Base-by-base conservation (phyloP, 2,888 invertebrate species). In the Panopea generosa region DNA sequence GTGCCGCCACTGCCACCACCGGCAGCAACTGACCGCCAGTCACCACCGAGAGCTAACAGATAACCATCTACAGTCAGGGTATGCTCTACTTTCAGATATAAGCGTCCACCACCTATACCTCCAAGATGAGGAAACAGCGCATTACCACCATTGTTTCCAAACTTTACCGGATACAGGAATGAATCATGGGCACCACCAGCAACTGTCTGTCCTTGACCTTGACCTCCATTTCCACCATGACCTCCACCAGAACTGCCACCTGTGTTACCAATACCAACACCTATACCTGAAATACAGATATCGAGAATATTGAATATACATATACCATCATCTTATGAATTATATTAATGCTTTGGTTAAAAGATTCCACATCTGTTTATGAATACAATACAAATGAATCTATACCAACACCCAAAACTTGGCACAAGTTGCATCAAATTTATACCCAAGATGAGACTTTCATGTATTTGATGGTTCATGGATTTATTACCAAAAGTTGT, bases 1-100 rank as follows among this genome's bases (percentile, higher is more conserved):
- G 81, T 67, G n/a, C 89, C 89, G 9, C 87, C 89, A 62, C 86
- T 86, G n/a, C 87, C 87, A 29, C 89, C 89, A 7, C 87, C 89
- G 20, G 86, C 81, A 24, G 70, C 69, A 24, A 84, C 81, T 0
- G 89, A 87, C 49, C 67, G 61, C 78, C 79, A 86, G 40, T 71
- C 55, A 27, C 88, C 87, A n/a, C 87, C 88, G 16, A 67, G 65
- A 14, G 75, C 70, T 14, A 71, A 68, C n/a, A 87, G 27, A 16
- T 52, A 63, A 9, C 87, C 87, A 65, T 87, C 87, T 2, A 76
- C 80, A 14, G 87, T 87, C 24, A 88, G 71, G 9, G 83, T 82
- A 38, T 87, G 82, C 24, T 59, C 63, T 0, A 84, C 80, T n/a
- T 82, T 79, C 24, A 89, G 57, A 24, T 75, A 67, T 0, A 89